Evolutionary conservation across 1,140 invertebrate species (phyloP).

Genomic region (Conus ventricosus): DNA sequence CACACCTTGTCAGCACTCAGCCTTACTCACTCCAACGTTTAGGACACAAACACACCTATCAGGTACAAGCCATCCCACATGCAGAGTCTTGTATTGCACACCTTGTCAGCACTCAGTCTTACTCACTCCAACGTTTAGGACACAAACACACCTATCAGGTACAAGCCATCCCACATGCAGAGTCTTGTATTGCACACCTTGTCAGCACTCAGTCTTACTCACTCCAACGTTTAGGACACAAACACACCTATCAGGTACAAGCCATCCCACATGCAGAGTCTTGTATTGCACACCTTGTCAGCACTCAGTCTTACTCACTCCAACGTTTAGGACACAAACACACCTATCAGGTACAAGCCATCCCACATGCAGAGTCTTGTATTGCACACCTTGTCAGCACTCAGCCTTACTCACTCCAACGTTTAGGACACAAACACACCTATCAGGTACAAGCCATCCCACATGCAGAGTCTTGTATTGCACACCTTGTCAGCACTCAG

Average conservation of each 20-base stretch:
- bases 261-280: background rate
- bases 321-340: background rate
- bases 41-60: background rate
- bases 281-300: background rate
- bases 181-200: background rate
- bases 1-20: background rate
- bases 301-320: background rate
- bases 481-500: too few species aligned
- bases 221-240: background rate
- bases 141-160: background rate
- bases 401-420: too few species aligned
- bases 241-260: background rate
- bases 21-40: background rate
- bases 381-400: background rate
- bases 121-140: background rate
- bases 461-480: too few species aligned
- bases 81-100: background rate
- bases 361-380: background rate
- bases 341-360: background rate
- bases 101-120: background rate
- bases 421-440: background rate
- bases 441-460: too few species aligned
- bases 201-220: background rate
- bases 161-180: background rate
- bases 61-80: background rate